A percentile compares a stretch with the other conserved stretches of the same genome.
These are phyloP conservation scores for Drosophila oshimai DNA, from an alignment of 1,140 invertebrate species.

Conservation along the genomic window DNA sequence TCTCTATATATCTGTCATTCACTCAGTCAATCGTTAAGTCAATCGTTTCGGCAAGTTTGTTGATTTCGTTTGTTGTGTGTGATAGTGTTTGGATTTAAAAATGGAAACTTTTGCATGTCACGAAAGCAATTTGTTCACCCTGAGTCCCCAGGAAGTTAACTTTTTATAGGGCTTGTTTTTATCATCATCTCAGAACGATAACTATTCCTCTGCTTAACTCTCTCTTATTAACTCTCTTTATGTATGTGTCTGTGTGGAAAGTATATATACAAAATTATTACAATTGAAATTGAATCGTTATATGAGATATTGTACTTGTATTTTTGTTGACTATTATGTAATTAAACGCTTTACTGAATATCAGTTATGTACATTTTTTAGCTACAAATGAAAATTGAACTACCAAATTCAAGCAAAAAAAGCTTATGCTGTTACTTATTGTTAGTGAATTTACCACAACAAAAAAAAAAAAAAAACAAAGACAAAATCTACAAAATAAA, in stretches of 20 bases:
- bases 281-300: constrained; percentile 52
- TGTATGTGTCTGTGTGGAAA: constrained; percentile 51
- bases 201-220: constrained; percentile 50
- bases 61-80: constrained; percentile 77
- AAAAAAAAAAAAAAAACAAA: constrained; percentile 18
- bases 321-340: constrained; percentile 81
- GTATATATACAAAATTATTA: constrained; percentile 39
- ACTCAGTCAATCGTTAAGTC: constrained; percentile 45
- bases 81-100: constrained; percentile 49
- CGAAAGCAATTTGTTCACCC: constrained; percentile 53
- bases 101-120: constrained; percentile 43
- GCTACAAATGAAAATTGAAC: constrained; percentile 39
- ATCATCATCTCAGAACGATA: constrained; percentile 1
- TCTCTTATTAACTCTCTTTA: constrained; percentile 37
- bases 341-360: constrained; percentile 75
- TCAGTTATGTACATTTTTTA: constrained; percentile 75
- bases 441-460: constrained; percentile 65
- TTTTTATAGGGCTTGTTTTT: constrained; percentile 36
- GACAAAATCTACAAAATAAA: constrained; percentile 24
- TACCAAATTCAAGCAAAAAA: constrained; percentile 37
- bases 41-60: constrained; percentile 62
- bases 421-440: constrained; percentile 70
- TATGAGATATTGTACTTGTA: constrained; percentile 61
- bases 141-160: constrained; percentile 22
- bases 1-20: constrained; percentile 29